Percentiles rank a stretch among this genome's conserved stretches.
phyloP scores from a whole-genome alignment of 1,140 invertebrate genomes.

The Pantala flavescens region DNA sequence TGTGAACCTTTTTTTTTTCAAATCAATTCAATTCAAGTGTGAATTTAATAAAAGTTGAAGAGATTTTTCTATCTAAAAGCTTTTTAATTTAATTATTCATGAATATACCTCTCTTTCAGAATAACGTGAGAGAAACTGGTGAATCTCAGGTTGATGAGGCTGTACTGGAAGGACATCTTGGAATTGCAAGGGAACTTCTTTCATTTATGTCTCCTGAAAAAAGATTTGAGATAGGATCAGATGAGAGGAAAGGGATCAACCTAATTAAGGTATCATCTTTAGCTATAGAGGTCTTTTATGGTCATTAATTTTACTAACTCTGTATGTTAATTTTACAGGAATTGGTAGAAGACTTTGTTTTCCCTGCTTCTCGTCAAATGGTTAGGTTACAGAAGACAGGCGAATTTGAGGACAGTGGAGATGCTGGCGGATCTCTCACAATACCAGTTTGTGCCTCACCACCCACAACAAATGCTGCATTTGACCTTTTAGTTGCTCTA shows the following conservation, averaged over 20 bases:
- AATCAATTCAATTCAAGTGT: too few relatives aligned
- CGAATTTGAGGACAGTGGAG: slow-evolving; percentile 41
- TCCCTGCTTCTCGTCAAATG: slow-evolving; percentile 88
- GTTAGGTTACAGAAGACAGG: slow-evolving; percentile 63
- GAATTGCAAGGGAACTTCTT: slow-evolving; percentile 79
- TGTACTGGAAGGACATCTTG: slow-evolving; percentile 84
- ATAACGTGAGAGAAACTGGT: slow-evolving; percentile 51
- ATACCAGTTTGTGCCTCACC: slow-evolving; percentile 80
- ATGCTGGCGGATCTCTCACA: slow-evolving; percentile 39
- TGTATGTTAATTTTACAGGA: slow-evolving; percentile 45
- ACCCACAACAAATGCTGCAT: slow-evolving; percentile 77
- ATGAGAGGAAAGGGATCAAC: slow-evolving; percentile 49
- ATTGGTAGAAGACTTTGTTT: slow-evolving; percentile 89
- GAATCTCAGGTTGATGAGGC: slow-evolving; percentile 61
- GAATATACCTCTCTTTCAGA: slow-evolving; percentile 30
- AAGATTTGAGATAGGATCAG: slow-evolving; percentile 73
- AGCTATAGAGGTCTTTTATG: too few relatives aligned
- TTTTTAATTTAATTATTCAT: slow-evolving; percentile 17
- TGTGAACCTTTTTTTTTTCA: too few relatives aligned
- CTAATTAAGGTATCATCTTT: slow-evolving; percentile 52
- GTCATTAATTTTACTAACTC: slow-evolving; percentile 12
- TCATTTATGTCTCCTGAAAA: slow-evolving; percentile 70
- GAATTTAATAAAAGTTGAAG: too few relatives aligned
- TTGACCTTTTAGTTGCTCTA: slow-evolving; percentile 80
- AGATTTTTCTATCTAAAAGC: too few relatives aligned